Evolutionary conservation across 1,140 invertebrate species (phyloP).

Genomic region (Drosophila sproati): DNA sequence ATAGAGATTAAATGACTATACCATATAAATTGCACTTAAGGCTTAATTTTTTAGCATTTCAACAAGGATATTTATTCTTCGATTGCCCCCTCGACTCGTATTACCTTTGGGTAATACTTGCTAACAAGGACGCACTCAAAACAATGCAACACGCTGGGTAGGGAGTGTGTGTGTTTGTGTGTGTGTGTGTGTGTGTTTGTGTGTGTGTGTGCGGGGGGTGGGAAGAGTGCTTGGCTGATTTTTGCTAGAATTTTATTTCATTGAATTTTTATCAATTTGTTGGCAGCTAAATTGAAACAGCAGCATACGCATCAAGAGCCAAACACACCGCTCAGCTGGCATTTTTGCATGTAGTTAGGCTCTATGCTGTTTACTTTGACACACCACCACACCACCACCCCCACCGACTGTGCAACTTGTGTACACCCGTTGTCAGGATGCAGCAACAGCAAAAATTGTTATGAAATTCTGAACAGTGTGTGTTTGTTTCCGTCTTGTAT

Average conservation of each 20-base stretch:
- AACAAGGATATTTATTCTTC: neutral
- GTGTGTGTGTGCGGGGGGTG: no score
- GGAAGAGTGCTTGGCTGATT: no score
- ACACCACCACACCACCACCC: neutral
- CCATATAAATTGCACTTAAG: neutral
- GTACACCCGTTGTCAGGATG: constrained; percentile 8
- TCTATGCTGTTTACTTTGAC: constrained; percentile 59
- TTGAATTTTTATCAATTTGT: constrained; percentile 78
- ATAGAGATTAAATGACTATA: no score
- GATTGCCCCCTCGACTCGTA: neutral
- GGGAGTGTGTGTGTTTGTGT: neutral
- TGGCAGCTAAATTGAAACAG: constrained; percentile 55
- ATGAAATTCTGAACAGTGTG: constrained; percentile 57
- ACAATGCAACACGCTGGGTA: neutral
- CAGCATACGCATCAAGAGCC: constrained; percentile 4
- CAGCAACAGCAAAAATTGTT: constrained; percentile 62
- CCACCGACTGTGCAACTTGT: neutral
- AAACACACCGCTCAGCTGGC: neutral
- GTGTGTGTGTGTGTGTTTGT: no score
- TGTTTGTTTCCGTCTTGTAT: constrained; percentile 53
- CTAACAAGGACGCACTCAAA: neutral
- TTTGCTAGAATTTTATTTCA: constrained; percentile 58
- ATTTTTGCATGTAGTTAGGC: constrained; percentile 51
- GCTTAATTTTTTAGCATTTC: no score
- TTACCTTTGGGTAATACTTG: neutral